Conservation (phyloP, 2,888 invertebrate genomes). For the Gnatocerus cornutus region DNA sequence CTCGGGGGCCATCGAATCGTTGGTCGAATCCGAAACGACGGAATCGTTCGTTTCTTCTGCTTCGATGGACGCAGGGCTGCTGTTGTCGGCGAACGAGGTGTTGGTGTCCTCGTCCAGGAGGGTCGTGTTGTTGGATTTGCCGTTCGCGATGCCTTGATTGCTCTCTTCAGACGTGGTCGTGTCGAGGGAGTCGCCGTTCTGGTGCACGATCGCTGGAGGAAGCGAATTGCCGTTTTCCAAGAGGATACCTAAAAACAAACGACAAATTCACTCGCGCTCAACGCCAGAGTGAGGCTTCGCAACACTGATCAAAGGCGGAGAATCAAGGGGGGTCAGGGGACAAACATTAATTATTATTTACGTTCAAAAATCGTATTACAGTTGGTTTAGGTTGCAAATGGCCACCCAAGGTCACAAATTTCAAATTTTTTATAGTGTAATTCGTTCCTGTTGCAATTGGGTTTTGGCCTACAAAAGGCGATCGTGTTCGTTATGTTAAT, state of each 20-base stretch:
- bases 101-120: constrained; percentile 82
- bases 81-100: constrained; percentile 85
- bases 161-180: constrained; percentile 81
- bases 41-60: constrained; percentile 75
- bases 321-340: too few relatives aligned
- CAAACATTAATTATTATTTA: too few relatives aligned
- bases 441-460: too few relatives aligned
- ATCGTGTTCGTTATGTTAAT: too few relatives aligned
- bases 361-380: too few relatives aligned
- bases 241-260: constrained; percentile 59
- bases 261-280: too few relatives aligned
- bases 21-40: constrained; percentile 71
- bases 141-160: constrained; percentile 77
- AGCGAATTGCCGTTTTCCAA: constrained; percentile 70
- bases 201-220: constrained; percentile 65
- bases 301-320: too few relatives aligned
- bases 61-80: constrained; percentile 76
- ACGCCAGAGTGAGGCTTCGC: too few relatives aligned
- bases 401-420: too few relatives aligned
- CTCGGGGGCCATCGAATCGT: constrained; percentile 66
- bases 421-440: too few relatives aligned
- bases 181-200: constrained; percentile 72
- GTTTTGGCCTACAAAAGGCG: too few relatives aligned
- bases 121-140: constrained; percentile 55
- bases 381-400: too few relatives aligned